Evolutionary conservation across 2,113 vertebrate species (phyloP).

Genomic region (Centrocercus urophasianus): DNA sequence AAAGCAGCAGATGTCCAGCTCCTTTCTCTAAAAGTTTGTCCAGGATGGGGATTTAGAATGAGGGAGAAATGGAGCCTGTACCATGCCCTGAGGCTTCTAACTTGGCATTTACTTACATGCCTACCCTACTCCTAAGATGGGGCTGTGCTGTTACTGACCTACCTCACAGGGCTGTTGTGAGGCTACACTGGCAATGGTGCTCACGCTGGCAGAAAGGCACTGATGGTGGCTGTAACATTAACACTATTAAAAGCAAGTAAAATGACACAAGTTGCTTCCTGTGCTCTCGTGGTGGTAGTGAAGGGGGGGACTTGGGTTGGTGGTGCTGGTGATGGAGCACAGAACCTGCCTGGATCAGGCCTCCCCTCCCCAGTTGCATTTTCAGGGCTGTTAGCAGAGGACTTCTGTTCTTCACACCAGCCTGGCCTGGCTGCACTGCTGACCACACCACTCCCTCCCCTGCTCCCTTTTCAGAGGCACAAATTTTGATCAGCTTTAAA

Average conservation of each 20-base stretch:
- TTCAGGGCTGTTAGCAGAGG: background rate
- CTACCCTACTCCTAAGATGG: background rate
- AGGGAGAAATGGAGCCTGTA: background rate
- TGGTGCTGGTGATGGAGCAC: accelerated
- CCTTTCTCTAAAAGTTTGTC: background rate
- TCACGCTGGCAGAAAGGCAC: accelerated
- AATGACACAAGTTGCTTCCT: background rate
- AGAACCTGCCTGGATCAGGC: background rate
- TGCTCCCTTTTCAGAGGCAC: background rate
- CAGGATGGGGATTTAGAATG: background rate
- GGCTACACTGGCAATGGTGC: background rate
- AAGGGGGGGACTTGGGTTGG: background rate
- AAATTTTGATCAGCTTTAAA: background rate
- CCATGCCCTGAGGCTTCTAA: background rate
- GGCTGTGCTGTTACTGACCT: background rate
- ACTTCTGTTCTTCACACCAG: background rate
- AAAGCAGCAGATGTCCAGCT: no score
- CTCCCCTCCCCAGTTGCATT: accelerated
- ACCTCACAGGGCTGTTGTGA: constrained; percentile 52
- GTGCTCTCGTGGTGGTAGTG: accelerated
- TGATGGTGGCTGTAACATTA: background rate
- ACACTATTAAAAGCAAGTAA: constrained; percentile 62
- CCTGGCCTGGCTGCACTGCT: background rate
- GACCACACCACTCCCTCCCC: background rate
- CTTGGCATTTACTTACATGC: background rate